Conservation (phyloP, 2,888 invertebrate species). For the Agriotes lineatus region DNA sequence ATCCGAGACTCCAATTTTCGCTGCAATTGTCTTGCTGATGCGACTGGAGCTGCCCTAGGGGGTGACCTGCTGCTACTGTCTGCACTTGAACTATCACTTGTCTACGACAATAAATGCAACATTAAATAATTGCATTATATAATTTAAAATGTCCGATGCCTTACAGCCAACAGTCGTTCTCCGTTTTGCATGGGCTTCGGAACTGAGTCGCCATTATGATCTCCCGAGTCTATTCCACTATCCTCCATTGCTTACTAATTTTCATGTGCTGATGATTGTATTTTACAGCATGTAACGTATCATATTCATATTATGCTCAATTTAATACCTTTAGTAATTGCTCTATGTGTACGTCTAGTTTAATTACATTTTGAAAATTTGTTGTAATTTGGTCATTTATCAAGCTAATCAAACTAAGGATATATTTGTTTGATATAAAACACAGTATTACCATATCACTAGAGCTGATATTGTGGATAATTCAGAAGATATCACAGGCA, state of each 20-base stretch:
- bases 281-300: no score
- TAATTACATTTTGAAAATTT: conserved; percentile 14
- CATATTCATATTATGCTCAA: no score
- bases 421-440: background rate
- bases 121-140: background rate
- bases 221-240: conserved; percentile 69
- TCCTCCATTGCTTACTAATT: conserved; percentile 64
- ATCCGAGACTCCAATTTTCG: conserved; percentile 64
- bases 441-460: conserved; percentile 20
- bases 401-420: background rate
- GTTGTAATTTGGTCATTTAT: background rate
- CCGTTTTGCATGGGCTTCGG: conserved; percentile 55
- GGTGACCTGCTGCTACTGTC: conserved; percentile 61
- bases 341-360: background rate
- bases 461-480: background rate
- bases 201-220: conserved; percentile 64
- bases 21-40: conserved; percentile 60
- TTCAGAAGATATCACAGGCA: conserved; percentile 33
- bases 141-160: background rate
- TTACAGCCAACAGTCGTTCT: conserved; percentile 45
- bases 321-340: conserved; percentile 12
- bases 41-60: conserved; percentile 51
- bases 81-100: conserved; percentile 63
- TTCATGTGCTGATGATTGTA: conserved; percentile 18
- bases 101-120: conserved; percentile 50